Evolutionary conservation across 2,888 invertebrate species (phyloP).

Genomic region (Rhagonycha fulva): DNA sequence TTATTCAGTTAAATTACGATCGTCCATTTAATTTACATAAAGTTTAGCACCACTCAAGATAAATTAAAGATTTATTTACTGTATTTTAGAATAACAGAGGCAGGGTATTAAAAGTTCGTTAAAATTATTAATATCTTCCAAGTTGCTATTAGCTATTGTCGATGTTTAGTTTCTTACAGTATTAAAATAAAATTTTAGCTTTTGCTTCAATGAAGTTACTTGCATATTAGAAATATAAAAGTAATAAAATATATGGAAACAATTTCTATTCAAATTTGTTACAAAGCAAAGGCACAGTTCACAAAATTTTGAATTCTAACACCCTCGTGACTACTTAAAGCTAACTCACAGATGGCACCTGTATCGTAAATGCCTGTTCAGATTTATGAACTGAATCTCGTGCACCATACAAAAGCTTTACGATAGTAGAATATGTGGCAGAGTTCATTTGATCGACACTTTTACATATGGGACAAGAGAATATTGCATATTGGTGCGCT

Average conservation of each 20-base stretch:
- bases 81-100: neutral
- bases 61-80: constrained; percentile 20
- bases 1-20: constrained; percentile 13
- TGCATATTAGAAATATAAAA: neutral
- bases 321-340: constrained; percentile 21
- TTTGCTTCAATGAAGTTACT: neutral
- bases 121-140: neutral
- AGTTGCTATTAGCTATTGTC: neutral
- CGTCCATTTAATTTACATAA: constrained; percentile 15
- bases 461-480: constrained; percentile 30
- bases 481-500: constrained; percentile 26
- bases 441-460: constrained; percentile 28
- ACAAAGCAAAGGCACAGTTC: constrained; percentile 8
- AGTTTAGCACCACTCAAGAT: constrained; percentile 16
- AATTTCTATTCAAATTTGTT: constrained; percentile 25
- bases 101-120: neutral
- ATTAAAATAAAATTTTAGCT: neutral
- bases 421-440: constrained; percentile 30
- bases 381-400: constrained; percentile 30
- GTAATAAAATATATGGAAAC: constrained; percentile 5
- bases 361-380: constrained; percentile 25
- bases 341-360: constrained; percentile 31
- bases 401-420: constrained; percentile 26
- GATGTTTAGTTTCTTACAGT: too few relatives aligned
- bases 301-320: constrained; percentile 23